Base-by-base conservation (phyloP, 2,113 vertebrate species). In the Sterrhoptilus dennistouni region DNA sequence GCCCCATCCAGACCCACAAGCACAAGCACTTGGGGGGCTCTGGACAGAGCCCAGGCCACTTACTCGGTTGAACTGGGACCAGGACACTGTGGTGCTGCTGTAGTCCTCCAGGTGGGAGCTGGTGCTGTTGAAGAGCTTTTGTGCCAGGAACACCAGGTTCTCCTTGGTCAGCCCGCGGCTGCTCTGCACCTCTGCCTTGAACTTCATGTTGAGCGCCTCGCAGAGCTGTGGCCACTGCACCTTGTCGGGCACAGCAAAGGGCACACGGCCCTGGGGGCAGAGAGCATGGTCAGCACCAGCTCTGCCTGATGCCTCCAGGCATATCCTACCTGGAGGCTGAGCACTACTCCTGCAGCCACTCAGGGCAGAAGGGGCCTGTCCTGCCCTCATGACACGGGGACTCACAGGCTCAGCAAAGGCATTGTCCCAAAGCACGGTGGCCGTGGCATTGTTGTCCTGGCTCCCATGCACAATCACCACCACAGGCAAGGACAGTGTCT, bases 371-470 rank as follows among this genome's bases (percentile, higher is more conserved):
- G 6, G 27, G 23, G 15, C 8, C 50, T 4, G 25, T 20, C 56
- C 38, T 45, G 24, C 27, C 78, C 35, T 24, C 5, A 1, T 0
- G 2, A 28, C 7, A 6, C 36, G 31, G 36, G 29, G 45, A 85
- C 99, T 98, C 96, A 99, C 99, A 0, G 99, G 99, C 97, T 99
- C 99, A 0, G 99, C 99, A 50, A 99, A 99, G 54, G 99, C 99
- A 0, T 99, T 99, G 97, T 99, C 99, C 99, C 99, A 99, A n/a
- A 99, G 97, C 70, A 99, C 99, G 0, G 99, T 99, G 78, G 99
- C 99, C 0, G 99, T 99, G 85, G 99, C 99, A 1, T 99, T 99
- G 97, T 99, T 99, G 98, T 99, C 99, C 98, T 99, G 99, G 97
- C 99, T 99, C 82, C 99, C 99, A 0, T 99, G 99, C 59, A 99